A percentile compares a stretch with the other conserved stretches of the same genome.
phyloP scores from a whole-genome alignment of 2,797 vertebrate species.

The Alcedo quadribrachys region DNA sequence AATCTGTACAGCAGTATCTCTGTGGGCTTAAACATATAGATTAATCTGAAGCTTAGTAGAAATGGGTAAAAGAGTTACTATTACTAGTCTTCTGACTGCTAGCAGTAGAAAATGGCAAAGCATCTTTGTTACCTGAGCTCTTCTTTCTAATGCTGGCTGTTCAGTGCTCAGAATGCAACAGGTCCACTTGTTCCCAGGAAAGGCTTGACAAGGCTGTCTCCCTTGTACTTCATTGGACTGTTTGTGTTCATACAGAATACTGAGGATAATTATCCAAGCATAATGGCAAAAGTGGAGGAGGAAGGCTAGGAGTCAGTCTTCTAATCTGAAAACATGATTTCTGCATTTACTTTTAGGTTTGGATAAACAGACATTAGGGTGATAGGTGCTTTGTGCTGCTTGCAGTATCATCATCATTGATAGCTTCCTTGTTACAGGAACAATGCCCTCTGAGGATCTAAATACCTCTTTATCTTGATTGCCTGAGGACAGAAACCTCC shows the following conservation, averaged over 20 bases:
- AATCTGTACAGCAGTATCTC: not conserved
- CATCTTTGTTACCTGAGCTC: not conserved
- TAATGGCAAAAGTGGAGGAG: not conserved
- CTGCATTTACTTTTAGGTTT: not conserved
- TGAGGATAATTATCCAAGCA: fast-evolving
- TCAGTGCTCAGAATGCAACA: not conserved
- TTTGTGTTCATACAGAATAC: not conserved
- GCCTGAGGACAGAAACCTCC: not conserved
- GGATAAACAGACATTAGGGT: not conserved
- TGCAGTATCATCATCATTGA: not conserved
- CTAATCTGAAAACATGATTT: not conserved
- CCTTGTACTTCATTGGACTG: fast-evolving
- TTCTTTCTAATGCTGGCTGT: not conserved
- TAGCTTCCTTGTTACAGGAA: constrained; percentile 5
- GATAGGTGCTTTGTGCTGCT: not conserved
- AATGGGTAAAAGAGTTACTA: not conserved
- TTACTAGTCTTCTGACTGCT: not conserved
- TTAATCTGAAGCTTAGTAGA: not conserved
- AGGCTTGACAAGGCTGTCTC: not conserved
- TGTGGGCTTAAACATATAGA: not conserved
- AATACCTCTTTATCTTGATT: constrained; percentile 6
- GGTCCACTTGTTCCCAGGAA: not conserved
- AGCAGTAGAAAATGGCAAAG: not conserved
- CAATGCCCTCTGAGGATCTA: not conserved
- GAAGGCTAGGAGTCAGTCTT: not conserved